Evolutionary conservation across 2,797 vertebrate species (phyloP), one percentile per base, ranked within the genome.

Genomic region (Manis pentadactyla): DNA sequence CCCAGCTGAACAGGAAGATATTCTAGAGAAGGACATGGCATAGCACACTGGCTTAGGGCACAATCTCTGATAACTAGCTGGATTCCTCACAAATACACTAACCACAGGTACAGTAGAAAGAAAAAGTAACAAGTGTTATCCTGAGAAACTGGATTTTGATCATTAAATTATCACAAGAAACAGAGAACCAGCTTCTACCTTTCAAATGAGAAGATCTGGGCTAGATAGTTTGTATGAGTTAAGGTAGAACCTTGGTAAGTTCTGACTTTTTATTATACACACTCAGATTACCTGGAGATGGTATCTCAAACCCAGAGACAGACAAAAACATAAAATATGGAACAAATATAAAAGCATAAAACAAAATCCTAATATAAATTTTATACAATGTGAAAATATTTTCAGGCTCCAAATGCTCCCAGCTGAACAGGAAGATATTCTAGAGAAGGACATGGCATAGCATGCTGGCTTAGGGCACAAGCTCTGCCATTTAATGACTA

Each of bases 141-240:
- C 63, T n/a, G 18, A 78, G 34, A 89, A 95, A 81, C 1, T 78
- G 19, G 15, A 93, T 86, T 87, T 77, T 78, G 57, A 77, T 68
- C 73, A 84, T 51, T 86, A 87, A 84, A 94, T 83, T 84, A 57
- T 92, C 55, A 81, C 31, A 49, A 66, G 31, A 89, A 84, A 85
- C 1, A 79, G 29, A 94, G 42, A 89, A 78, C 23, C 25, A 89
- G 42, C 27, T 39, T 81, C 51, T 79, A 27, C 10, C 46, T 92
- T 90, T 39, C 64, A 53, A 82, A 88, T 11, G 14, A 71, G 82
- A 95, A 61, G n/a, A 73, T 34, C 25, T 49, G 29, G n/a, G 37
- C 61, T 53, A 79, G 34, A 66, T 46, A 79, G 34, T 68, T 69
- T 31, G 0, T 89, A 64, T 57, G 18, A 69, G 5, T 37, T 68